Evolutionary conservation across 2,888 invertebrate genomes (phyloP), one percentile per base, ranked within the genome.

Genomic region (Drosophila trichaetosa): DNA sequence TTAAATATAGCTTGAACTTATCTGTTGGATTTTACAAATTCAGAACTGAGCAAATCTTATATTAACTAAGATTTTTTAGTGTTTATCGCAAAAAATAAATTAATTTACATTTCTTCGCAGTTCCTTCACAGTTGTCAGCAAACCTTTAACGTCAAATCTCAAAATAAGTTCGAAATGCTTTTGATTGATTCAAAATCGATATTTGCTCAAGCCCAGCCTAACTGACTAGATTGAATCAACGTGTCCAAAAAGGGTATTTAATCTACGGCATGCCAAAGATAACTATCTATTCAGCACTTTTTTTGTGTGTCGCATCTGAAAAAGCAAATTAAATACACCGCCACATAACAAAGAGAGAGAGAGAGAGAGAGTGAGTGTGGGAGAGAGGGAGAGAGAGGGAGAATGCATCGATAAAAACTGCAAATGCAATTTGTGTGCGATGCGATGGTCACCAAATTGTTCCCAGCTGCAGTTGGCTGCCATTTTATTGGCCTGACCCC

Each of bases 361-460:
- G 42, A 6, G 42, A 11, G 5, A 8, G 10, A 0, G 8, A 42
- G 40, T 0, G 31, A 2, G 31, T 7, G 1, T 0, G 31, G 2
- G 31, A 2, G 31, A 0, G 31, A 18, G 11, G 2, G 1, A 21
- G 49, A 29, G 11, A n/a, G 53, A n/a, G 31, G 16, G 36, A 42
- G 59, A 31, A 31, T 40, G 24, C 38, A 60, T 66, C 49, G 59
- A 76, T 67, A 82, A 84, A 84, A 84, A 86, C 72, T 79, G 80
- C 69, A 86, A 84, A 84, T 85, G 82, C 81, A 85, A 86, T 86
- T 84, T 85, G 79, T 67, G 73, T 72, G 77, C 31, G 42, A 59
- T 57, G 69, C 67, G 65, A 60, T 63, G 66, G 56, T 38, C 75
- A 66, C 70, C 71, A 83, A 83, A 83, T 84, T 77, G 81, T 71